These are phyloP conservation scores for Liolophura sinensis DNA, from an alignment of 1,140 invertebrate genomes.

Conservation along the genomic window DNA sequence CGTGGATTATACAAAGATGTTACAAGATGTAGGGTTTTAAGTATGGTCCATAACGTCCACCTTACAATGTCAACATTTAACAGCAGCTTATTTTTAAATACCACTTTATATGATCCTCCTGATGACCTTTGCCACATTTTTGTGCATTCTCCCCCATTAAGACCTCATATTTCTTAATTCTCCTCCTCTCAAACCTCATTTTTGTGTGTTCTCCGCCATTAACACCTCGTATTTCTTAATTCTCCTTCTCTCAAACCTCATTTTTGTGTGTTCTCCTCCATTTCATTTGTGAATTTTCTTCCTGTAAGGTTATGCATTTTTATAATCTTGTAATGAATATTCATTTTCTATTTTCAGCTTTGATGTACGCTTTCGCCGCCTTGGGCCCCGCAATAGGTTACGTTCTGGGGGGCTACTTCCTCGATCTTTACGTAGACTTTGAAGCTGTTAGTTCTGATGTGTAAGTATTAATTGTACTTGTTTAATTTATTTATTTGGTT, in stretches of 20 bases:
- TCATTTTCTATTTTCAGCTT: constrained; percentile 65
- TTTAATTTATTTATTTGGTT: not conserved
- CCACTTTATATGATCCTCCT: too few relatives aligned
- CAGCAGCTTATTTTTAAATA: too few relatives aligned
- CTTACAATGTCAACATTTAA: too few relatives aligned
- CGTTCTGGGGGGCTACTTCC: constrained; percentile 79
- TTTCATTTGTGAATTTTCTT: not conserved
- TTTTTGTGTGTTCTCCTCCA: constrained; percentile 1
- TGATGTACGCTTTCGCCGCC: constrained; percentile 91
- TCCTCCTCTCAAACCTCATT: too few relatives aligned
- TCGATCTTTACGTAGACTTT: constrained; percentile 84
- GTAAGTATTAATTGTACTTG: constrained; percentile 8
- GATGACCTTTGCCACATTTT: too few relatives aligned
- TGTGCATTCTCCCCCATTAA: too few relatives aligned
- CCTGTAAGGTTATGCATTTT: not conserved
- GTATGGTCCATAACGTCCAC: too few relatives aligned
- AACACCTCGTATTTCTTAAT: too few relatives aligned
- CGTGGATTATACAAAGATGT: too few relatives aligned
- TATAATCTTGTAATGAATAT: constrained; percentile 68
- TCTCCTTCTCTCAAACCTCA: not conserved
- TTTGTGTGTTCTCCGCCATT: too few relatives aligned
- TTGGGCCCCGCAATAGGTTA: constrained; percentile 92
- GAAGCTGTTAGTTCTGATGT: constrained; percentile 14
- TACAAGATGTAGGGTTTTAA: too few relatives aligned
- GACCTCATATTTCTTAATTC: too few relatives aligned